Base-by-base conservation (phyloP, 2,888 invertebrate species). In the Belgica antarctica region DNA sequence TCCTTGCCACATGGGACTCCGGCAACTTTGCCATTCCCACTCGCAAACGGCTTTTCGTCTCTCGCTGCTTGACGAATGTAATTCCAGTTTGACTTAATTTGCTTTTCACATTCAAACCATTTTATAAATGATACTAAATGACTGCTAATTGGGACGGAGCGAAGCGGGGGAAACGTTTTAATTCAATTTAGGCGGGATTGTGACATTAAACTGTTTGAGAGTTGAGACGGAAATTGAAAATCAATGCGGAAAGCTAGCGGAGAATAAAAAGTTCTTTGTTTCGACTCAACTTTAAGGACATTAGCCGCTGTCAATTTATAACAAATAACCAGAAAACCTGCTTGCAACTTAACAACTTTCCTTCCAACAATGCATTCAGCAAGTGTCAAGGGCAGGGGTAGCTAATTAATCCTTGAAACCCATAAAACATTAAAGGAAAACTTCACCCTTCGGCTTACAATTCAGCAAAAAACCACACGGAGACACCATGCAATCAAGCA, bases 391-490 rank as follows among this genome's bases (percentile, higher is more conserved):
- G n/a, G 41, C 2, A n/a, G 41, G 41, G 22, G 52, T 59, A n/a
- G 68, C 68, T 68, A 68, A 68, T 68, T 68, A 68, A 68, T 68
- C 68, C 57, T 68, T 68, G 68, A 68, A 68, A 68, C 57, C 68
- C 68, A 68, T 68, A 68, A 68, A 68, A 57, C 57, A 57, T 68
- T 57, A 68, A 52, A 68, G 15, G 52, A 22, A 57, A 68, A 57
- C 24, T 41, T 34, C 63, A 28, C 19, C 19, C 46, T 65, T 12
- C 22, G n/a, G 4, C 19, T 41, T 7, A 19, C 36, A 24, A 24
- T 41, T n/a, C 7, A 17, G 12, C 8, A 8, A 57, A 57, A 68
- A 68, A 68, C 68, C 68, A 59, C 59, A 59, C 25, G 31, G 31
- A 68, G 68, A 68, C 68, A 68, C 68, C 68, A 68, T 68, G 68